A percentile compares a stretch with the other conserved stretches of the same genome.
phyloP scores from a whole-genome alignment of 2,888 invertebrate species.

The Melipona bicolor region DNA sequence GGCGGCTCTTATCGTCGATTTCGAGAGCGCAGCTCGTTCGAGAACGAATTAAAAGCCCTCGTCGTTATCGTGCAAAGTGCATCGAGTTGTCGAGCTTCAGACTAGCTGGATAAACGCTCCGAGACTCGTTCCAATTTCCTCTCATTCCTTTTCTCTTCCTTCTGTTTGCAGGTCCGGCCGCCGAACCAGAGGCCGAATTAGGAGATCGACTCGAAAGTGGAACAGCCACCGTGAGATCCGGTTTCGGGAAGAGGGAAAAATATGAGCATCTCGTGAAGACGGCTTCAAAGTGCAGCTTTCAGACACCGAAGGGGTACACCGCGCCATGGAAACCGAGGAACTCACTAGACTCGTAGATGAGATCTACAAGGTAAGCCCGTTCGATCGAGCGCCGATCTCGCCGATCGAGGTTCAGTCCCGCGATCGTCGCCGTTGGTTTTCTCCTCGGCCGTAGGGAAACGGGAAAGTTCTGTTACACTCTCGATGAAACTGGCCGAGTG shows the following conservation, averaged over 20 bases:
- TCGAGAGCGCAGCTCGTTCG: neutral
- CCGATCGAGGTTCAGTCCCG: neutral
- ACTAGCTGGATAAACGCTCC: neutral
- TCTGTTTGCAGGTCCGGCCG: conserved; percentile 54
- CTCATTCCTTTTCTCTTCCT: too few relatives aligned
- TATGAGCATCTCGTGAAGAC: conserved; percentile 80
- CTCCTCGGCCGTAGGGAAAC: conserved; percentile 19
- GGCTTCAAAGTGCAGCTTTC: conserved; percentile 67
- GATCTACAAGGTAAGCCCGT: conserved; percentile 91
- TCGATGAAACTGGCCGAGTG: conserved; percentile 10
- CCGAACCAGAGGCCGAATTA: conserved; percentile 12
- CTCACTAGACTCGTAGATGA: conserved; percentile 95
- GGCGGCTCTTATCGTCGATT: neutral
- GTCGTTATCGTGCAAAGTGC: neutral
- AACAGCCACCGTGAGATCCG: conserved; percentile 66
- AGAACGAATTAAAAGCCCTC: neutral
- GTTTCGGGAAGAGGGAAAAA: conserved; percentile 74
- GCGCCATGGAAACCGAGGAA: conserved; percentile 93
- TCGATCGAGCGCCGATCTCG: conserved; percentile 19
- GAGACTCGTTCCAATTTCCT: neutral
- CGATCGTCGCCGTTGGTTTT: neutral
- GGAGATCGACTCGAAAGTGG: conserved; percentile 71
- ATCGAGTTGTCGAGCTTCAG: neutral
- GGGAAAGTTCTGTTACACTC: conserved; percentile 38
- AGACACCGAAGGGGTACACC: conserved; percentile 68